Base-by-base conservation (phyloP, 2,113 vertebrate genomes). In the Bos javanicus region DNA sequence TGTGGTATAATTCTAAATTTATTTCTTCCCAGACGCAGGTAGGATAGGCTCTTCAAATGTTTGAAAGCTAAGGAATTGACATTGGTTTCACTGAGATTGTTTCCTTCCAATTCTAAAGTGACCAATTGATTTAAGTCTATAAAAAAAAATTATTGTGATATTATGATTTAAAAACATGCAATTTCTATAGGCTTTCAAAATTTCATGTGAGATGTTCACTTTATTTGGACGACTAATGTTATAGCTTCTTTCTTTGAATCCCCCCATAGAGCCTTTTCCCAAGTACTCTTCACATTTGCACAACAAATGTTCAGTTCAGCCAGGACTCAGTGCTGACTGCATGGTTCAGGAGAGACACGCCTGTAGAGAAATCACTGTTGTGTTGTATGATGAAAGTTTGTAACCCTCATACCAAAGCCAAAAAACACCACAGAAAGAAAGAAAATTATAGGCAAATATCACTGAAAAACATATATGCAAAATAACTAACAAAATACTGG, bases 71-170 rank as follows among this genome's bases (percentile, higher is more conserved):
- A 95, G 78, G 99, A 99, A 89, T 98, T 99, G 86, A 99, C 99
- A 25, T 99, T 99, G 1, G 98, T 98, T 98, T 99, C 99, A 93
- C 99, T 99, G 43, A 99, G 99, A 97, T 99, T 97, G 95, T 99
- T 99, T 92, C 99, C 99, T 98, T 99, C 99, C 98, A 99, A 33
- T 99, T 99, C 99, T 98, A 99, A 98, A 67, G 99, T 99, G 94
- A 99, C 98, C 95, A 99, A 97, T n/a, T 98, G 99, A 97, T 98
- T 98, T 96, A 99, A 98, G 98, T 76, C 99, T 99, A 93, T 50
- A 94, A 92, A 97, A 93, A 98, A 86, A 94, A 78, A 96, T 97
- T 60, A 92, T 85, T n/a, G 59, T 25, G 71, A 48, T 83, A 83
- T 96, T 95, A 87, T 74, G 82, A 96, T 50, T 86, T 46, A 54